Evolutionary conservation across 2,888 invertebrate genomes (phyloP).

Genomic region (Crematogaster levior): DNA sequence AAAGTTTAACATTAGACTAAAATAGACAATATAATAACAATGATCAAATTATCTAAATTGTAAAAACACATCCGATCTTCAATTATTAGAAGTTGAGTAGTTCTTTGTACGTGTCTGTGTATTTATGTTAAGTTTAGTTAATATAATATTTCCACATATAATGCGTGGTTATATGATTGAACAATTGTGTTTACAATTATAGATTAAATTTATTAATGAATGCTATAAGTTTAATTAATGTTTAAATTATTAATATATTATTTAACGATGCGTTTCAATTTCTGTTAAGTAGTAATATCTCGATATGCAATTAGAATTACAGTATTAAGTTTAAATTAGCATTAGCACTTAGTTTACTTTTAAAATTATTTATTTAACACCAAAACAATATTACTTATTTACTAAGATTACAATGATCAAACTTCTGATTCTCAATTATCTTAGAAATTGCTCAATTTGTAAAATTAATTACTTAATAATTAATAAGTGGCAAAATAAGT

Average conservation of each 20-base stretch:
- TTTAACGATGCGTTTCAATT: not conserved
- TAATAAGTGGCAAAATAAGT: not conserved
- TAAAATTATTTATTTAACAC: not conserved
- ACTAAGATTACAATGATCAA: not conserved
- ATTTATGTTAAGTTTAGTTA: not conserved
- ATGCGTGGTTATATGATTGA: not conserved
- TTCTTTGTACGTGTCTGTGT: not conserved
- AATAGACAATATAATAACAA: no score
- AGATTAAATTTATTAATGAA: slow-evolving; percentile 32
- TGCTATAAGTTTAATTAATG: slow-evolving; percentile 9
- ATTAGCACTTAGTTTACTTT: not conserved
- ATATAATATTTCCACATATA: not conserved
- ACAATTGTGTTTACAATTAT: slow-evolving; percentile 10
- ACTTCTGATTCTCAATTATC: not conserved
- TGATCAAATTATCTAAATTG: no score
- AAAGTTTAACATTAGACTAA: not conserved
- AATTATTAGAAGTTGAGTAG: not conserved
- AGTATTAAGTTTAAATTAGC: not conserved
- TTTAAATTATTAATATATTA: slow-evolving; percentile 20
- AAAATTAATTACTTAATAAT: not conserved
- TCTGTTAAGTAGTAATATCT: not conserved
- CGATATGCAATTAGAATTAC: not conserved
- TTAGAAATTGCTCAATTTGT: not conserved
- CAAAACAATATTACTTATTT: not conserved
- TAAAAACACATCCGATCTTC: not conserved